Base-by-base conservation (phyloP, 2,888 invertebrate genomes). In the Eupithecia centaureata region DNA sequence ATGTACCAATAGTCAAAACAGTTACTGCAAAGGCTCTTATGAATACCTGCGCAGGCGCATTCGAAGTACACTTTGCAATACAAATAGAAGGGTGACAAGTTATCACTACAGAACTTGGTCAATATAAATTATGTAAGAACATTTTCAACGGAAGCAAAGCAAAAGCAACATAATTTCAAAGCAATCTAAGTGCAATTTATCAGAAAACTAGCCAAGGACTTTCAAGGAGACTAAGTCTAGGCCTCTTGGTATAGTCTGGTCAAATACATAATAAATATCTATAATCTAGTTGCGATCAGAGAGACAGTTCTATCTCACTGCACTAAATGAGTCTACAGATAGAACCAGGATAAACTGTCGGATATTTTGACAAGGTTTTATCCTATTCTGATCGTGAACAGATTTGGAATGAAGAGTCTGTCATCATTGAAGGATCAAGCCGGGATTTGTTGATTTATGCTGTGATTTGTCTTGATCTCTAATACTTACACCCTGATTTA, bases 21-120 rank as follows among this genome's bases (percentile, higher is more conserved):
- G 51, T 22, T 13, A 52, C 7, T 13, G 27, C 27, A 7, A 5
- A 15, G 13, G 12, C 27, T 27, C 13, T 52, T 27, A 27, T 57
- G 33, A 60, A 47, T 33, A 32, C 61, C 51, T 33, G 32, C 30
- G 18, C 30, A 61, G 47, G 27, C 30, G 57, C 57, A 12, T 28
- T 57, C 22, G 15, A 47, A 61, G 33, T 51, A 32, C 51, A 61
- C 51, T 61, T 61, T 30, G 61, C 61, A 32, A 47, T 61, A 63
- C 56, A 63, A 63, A 63, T 63, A 63, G 57, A 63, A 63, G 42
- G 63, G 63, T 42, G 57, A 57, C 57, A 63, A 57, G 30, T 63
- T 63, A 15, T 33, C 54, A 62, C 63, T 57, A n/a, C 25, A 57
- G 42, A 57, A 56, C 28, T 42, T 61, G 30, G 42, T 60, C 28